A percentile compares a stretch with the other conserved stretches of the same genome.
Conservation (phyloP, 2,888 invertebrate species). For the Noctuana brunneofusca region DNA sequence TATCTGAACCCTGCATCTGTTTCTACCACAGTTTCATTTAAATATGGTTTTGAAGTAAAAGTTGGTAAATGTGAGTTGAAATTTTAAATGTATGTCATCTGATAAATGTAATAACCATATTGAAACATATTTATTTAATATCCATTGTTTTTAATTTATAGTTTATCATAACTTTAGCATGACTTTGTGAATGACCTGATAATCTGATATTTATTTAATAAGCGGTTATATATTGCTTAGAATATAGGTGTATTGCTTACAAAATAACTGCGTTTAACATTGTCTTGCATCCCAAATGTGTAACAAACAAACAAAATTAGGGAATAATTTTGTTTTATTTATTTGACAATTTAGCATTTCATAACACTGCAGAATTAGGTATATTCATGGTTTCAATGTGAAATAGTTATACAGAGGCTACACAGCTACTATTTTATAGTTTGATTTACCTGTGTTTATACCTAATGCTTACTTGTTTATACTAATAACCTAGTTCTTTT, state of each 20-base stretch:
- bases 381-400: slow-evolving; percentile 24
- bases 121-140: slow-evolving; percentile 19
- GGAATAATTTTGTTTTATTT: slow-evolving; percentile 13
- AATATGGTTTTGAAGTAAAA: slow-evolving; percentile 32
- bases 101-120: slow-evolving; percentile 16
- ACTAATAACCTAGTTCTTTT: too few relatives aligned
- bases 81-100: slow-evolving; percentile 27
- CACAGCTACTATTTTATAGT: neutral
- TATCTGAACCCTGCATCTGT: slow-evolving; percentile 28
- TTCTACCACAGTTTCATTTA: slow-evolving; percentile 30
- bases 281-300: slow-evolving; percentile 5
- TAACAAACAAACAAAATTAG: slow-evolving; percentile 1
- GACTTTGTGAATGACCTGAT: slow-evolving; percentile 36
- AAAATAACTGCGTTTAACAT: slow-evolving; percentile 10
- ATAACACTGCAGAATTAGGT: slow-evolving; percentile 7
- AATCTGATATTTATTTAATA: slow-evolving; percentile 27
- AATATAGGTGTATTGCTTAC: slow-evolving; percentile 1
- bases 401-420: slow-evolving; percentile 8
- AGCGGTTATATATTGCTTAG: slow-evolving; percentile 5
- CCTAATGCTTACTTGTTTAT: slow-evolving; percentile 7
- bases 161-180: slow-evolving; percentile 27
- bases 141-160: slow-evolving; percentile 19
- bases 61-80: slow-evolving; percentile 29
- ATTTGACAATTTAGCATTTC: slow-evolving; percentile 6
- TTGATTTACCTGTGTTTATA: slow-evolving; percentile 7